These are phyloP conservation scores for Phrynosoma blainvillii DNA, from an alignment of 2,113 vertebrate genomes.

Conservation along the genomic window DNA sequence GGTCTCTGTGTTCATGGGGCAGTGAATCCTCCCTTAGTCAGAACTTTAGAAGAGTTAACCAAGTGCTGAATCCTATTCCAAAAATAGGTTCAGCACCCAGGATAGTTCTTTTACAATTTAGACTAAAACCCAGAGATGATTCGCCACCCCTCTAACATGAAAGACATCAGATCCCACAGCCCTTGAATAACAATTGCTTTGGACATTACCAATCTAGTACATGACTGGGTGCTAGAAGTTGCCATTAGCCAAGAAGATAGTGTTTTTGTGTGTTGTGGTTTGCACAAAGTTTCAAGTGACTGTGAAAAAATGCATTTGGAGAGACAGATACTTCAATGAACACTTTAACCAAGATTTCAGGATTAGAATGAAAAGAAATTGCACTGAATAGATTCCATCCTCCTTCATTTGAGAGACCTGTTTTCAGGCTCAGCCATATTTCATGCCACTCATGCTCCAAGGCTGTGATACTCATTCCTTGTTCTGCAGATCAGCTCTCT, in stretches of 20 bases:
- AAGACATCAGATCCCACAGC: too few relatives aligned
- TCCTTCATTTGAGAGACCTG: constrained; percentile 47
- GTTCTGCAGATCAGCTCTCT: constrained; percentile 58
- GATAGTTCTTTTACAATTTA: too few relatives aligned
- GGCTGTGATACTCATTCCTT: constrained; percentile 67
- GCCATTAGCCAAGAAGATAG: too few relatives aligned
- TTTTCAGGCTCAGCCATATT: constrained; percentile 57
- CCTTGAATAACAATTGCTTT: not conserved
- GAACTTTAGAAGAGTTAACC: too few relatives aligned
- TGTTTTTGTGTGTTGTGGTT: too few relatives aligned
- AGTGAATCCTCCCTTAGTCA: too few relatives aligned
- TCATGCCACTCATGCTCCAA: constrained; percentile 30
- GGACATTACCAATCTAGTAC: not conserved
- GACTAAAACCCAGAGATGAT: too few relatives aligned
- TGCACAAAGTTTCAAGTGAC: not conserved
- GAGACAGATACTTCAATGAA: not conserved
- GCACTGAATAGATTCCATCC: not conserved
- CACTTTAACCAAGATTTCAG: not conserved
- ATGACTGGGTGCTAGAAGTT: not conserved
- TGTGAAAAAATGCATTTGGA: not conserved
- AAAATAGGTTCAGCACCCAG: too few relatives aligned
- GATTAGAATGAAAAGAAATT: constrained; percentile 35
- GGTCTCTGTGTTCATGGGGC: too few relatives aligned
- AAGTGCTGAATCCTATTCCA: too few relatives aligned
- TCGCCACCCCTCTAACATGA: not conserved